Conservation (phyloP, 2,888 invertebrate genomes). For the Monoplex corrugatus region DNA sequence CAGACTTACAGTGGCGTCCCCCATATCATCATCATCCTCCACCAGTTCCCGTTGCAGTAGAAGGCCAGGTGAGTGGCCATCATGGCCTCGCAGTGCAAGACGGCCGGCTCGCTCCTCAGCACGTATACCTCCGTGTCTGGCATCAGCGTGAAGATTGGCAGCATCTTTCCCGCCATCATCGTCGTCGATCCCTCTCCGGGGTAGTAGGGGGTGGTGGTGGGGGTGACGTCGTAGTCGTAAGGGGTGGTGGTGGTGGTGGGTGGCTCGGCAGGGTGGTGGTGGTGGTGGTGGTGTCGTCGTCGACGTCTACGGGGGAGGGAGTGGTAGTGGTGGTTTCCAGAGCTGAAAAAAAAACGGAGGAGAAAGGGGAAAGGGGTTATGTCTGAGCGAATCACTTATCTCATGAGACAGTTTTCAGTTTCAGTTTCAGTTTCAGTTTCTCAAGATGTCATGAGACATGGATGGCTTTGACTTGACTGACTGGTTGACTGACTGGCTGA, state of each 20-base stretch:
- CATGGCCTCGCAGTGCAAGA: constrained; percentile 47
- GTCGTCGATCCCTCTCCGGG: background rate
- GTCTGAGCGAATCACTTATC: no score
- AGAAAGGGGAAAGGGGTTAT: no score
- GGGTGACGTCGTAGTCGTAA: background rate
- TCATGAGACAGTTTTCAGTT: no score
- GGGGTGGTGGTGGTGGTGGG: constrained; percentile 9
- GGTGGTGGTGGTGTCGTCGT: background rate
- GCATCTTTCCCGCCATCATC: background rate
- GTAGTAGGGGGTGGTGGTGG: background rate
- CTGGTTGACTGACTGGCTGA: no score
- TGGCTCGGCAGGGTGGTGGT: no score
- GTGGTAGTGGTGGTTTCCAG: background rate
- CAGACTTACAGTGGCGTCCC: no score
- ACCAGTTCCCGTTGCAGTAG: constrained; percentile 40
- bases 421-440: no score
- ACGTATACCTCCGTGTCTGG: constrained; percentile 48
- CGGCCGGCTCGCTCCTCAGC: constrained; percentile 12
- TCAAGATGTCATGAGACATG: no score
- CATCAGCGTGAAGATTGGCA: constrained; percentile 46
- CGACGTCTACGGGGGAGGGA: background rate
- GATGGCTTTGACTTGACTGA: no score
- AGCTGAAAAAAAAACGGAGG: no score
- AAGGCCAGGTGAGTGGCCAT: constrained; percentile 49
- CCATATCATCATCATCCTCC: no score